Evolutionary conservation across 92 coral and sea anemone genomes (phyloP), one percentile per base, ranked within the genome.

Genomic region (Zoanthus sociatus): DNA sequence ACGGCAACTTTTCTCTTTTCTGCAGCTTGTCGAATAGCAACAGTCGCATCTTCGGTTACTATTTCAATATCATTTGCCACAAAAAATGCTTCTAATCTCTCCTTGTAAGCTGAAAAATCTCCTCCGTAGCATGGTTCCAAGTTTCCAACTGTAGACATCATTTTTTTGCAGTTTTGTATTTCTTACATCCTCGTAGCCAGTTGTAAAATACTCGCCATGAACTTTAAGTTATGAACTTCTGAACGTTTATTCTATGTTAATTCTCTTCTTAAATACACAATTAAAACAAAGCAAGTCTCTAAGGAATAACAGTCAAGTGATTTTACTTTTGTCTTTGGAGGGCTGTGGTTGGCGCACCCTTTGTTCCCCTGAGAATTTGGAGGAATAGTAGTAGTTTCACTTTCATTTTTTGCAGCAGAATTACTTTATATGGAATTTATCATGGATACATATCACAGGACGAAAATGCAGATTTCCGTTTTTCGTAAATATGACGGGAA

Each of bases 1-100:
- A 26, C 84, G 14, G 89, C 89, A 17, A 88, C 87, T 72, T 78
- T 78, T 69, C 66, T 79, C 78, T 45, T 4, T 46, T 74, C 78
- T 78, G 84, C 72, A 44, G 48, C 72, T 4, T 78, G 54, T 26
- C 42, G n/a, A 31, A 18, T 78, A 13, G 71, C 69, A 14, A 26
- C 68, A 31, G 16, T 78, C 33, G 83, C 68, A 78, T 21, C 83
- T 78, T 12, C 69, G 46, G 68, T 69, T 50, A 78, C 45, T 32
- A 26, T 55, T 47, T 69, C 83, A 18, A 51, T 50, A 3, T 51
- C 53, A 51, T 78, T 78, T 51, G 69, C 83, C 10, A 78, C 66
- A 15, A 78, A 48, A 63, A 47, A 78, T 33, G 83, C 18, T 15
- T 78, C 48, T 33, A 78, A 53, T 55, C 70, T 45, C 68, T 78